Evolutionary conservation across 2,888 invertebrate genomes (phyloP), one percentile per base, ranked within the genome.

Genomic region (Eupelmus urozonus): DNA sequence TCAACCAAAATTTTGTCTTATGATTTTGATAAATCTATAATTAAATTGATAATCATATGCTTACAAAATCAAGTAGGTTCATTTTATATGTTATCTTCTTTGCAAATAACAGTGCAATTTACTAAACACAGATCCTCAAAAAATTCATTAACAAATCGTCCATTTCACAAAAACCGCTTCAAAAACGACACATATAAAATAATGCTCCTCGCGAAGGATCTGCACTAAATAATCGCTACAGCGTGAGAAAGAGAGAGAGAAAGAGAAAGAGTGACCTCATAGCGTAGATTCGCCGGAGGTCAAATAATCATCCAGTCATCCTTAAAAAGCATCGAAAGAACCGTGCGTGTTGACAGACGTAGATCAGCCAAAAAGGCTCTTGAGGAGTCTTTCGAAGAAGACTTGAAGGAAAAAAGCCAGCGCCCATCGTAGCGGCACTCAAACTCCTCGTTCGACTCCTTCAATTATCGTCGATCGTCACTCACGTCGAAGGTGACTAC

Each of bases 21-120:
- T 13, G 60, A 66, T 74, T 74, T 74, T 59, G 25, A 66, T 45
- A 27, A 74, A 66, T 74, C 40, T 59, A 49, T 13, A 42, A 23
- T 27, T 53, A 23, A n/a, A 20, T 2, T 53, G 20, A 20, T 18
- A 20, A 20, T 51, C 18, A 51, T 18, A 11, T 51, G 9, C 51
- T 18, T 51, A 20, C 2, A 57, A 25, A 20, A 27, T 49, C 49
- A 16, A 57, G 27, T 65, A 49, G 7, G 23, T 18, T 65, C 16
- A 27, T 65, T 49, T 27, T 18, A 63, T 18, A 55, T 34, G 9
- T 34, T 34, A n/a, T n/a, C n/a, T n/a, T n/a, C n/a, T n/a, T n/a
- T n/a, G n/a, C n/a, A n/a, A n/a, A n/a, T n/a, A n/a, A n/a, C n/a
- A n/a, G n/a, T n/a, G n/a, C 34, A 27, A 27, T 34, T 20, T 20